Base-by-base conservation (phyloP, 1,140 invertebrate genomes). In the Formica exsecta region DNA sequence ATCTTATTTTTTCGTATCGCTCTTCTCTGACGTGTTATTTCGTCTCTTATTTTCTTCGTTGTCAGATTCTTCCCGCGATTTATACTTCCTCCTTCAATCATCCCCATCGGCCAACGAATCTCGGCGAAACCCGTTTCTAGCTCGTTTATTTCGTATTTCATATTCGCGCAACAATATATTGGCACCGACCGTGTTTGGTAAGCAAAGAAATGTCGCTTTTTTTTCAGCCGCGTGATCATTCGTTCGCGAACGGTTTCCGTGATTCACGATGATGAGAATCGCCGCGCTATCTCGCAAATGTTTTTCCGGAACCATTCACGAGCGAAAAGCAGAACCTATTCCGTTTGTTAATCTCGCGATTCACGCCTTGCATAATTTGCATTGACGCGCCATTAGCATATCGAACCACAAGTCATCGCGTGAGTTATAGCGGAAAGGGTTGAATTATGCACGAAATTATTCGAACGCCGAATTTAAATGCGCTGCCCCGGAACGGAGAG, bases 371-470 rank as follows among this genome's bases (percentile, higher is more conserved):
- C 59, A 65, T 68, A 88, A 92, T 93, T 93, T 91, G 88, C 92
- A 93, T 91, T 81, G 71, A 79, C 79, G 66, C 77, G 68, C 89
- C 87, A 89, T 91, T 91, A 92, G 90, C 92, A 93, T 91, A 90
- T 86, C 86, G 57, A 73, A 22, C 16, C 48, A n/a, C 87, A 84
- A 92, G 89, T 89, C 87, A 91, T 65, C 87, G 41, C 57, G 75
- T 93, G 93, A 92, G 70, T 93, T 93, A 92, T 89, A 74, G 73
- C 74, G 25, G 25, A 92, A 93, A 93, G 92, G 92, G 93, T 93
- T 93, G 90, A 94, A 87, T 94, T 94, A 92, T 93, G 91, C 88
- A 87, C 85, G 90, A 92, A 93, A 94, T 93, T 93, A 94, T 94
- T 93, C 92, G 91, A 89, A 85, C 92, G 91, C 86, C 89, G 91